These are phyloP conservation scores for Ennomos erosarius DNA, from an alignment of 2,888 invertebrate genomes.

Conservation along the genomic window DNA sequence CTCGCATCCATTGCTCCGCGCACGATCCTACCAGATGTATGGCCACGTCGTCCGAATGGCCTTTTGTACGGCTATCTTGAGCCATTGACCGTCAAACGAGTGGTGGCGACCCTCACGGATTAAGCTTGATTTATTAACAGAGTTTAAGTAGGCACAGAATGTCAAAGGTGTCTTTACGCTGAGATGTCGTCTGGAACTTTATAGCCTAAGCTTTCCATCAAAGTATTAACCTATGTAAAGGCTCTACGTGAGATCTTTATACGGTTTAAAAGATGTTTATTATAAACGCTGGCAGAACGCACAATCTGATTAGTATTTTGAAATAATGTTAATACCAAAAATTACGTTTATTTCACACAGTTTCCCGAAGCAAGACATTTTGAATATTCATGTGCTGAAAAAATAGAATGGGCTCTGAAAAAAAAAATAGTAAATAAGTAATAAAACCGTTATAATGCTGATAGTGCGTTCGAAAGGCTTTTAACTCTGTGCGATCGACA, in stretches of 20 bases:
- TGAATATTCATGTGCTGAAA: too few species aligned
- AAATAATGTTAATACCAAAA: too few species aligned
- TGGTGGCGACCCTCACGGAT: conserved; percentile 37
- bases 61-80: conserved; percentile 52
- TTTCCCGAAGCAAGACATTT: conserved; percentile 10
- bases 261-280: too few species aligned
- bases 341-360: background rate
- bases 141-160: conserved; percentile 28
- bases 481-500: conserved; percentile 74
- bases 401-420: conserved; percentile 31
- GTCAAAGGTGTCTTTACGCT: conserved; percentile 31
- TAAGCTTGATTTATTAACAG: conserved; percentile 44
- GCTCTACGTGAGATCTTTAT: background rate
- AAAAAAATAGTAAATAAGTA: too few species aligned
- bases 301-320: too few species aligned
- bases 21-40: conserved; percentile 80
- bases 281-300: too few species aligned
- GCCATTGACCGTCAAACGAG: conserved; percentile 58
- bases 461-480: conserved; percentile 76
- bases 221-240: conserved; percentile 49
- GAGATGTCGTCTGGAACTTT: conserved; percentile 41
- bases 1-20: conserved; percentile 68
- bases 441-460: conserved; percentile 37
- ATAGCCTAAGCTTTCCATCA: conserved; percentile 44
- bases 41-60: conserved; percentile 48